Conservation (phyloP, 2,888 invertebrate species). For the Polydrusus tereticollis region DNA sequence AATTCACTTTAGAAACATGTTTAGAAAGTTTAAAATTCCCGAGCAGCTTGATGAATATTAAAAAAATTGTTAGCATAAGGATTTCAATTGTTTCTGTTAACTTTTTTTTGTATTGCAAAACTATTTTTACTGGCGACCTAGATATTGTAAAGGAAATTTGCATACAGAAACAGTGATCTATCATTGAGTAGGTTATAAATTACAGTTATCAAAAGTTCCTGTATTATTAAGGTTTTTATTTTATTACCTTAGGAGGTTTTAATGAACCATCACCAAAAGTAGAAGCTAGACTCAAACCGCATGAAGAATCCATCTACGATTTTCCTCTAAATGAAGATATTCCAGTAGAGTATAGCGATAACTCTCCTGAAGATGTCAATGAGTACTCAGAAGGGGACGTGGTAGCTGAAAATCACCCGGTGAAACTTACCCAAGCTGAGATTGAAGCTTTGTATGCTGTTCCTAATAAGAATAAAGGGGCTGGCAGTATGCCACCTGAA, state of each 20-base stretch:
- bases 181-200: no score
- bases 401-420: conserved; percentile 31
- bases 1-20: no score
- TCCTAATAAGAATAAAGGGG: conserved; percentile 46
- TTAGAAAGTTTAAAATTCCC: no score
- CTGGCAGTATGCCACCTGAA: conserved; percentile 8
- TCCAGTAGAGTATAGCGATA: conserved; percentile 55
- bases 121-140: no score
- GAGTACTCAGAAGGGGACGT: conserved; percentile 51
- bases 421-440: conserved; percentile 57
- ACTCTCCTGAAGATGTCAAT: conserved; percentile 54
- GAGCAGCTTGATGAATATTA: no score
- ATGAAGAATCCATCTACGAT: conserved; percentile 61
- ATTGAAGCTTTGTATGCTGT: conserved; percentile 64
- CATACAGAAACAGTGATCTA: no score
- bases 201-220: neutral
- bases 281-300: conserved; percentile 69
- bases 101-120: no score
- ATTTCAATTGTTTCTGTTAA: no score
- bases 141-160: no score
- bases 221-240: conserved; percentile 12
- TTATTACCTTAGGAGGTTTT: conserved; percentile 69
- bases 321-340: conserved; percentile 58
- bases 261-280: conserved; percentile 80
- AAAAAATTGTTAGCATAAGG: no score